A percentile compares a stretch with the other conserved stretches of the same genome.
These are phyloP conservation scores for Cathartes aura DNA, from an alignment of 2,113 vertebrate genomes.

Conservation along the genomic window DNA sequence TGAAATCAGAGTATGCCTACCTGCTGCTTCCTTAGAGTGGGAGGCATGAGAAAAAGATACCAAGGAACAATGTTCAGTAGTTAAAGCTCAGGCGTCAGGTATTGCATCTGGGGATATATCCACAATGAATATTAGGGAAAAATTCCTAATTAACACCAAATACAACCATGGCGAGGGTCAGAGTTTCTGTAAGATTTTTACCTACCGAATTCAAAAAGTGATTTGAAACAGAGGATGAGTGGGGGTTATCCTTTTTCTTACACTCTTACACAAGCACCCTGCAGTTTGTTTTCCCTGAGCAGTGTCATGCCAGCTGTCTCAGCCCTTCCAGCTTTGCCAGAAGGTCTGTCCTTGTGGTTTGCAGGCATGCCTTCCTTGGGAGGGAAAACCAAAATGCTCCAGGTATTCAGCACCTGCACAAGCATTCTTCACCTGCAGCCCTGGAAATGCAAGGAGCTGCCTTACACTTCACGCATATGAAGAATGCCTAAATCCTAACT, in stretches of 20 bases:
- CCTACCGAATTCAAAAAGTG: neutral
- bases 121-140: neutral
- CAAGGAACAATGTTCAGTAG: neutral
- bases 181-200: neutral
- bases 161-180: accelerated
- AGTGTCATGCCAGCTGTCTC: neutral
- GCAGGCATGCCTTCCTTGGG: neutral
- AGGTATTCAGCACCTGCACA: neutral
- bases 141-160: neutral
- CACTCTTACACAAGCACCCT: neutral
- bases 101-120: neutral
- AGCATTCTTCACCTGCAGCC: neutral
- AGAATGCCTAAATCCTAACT: neutral
- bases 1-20: neutral
- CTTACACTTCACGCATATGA: accelerated
- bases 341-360: neutral
- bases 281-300: neutral
- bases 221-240: neutral
- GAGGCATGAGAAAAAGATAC: neutral
- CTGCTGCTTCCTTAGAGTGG: neutral
- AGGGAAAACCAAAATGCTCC: neutral
- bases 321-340: neutral
- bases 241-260: neutral
- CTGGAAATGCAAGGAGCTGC: neutral
- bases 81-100: neutral